phyloP scores from a whole-genome alignment of 2,888 invertebrate species.

The Macrosoma leucophasiata region DNA sequence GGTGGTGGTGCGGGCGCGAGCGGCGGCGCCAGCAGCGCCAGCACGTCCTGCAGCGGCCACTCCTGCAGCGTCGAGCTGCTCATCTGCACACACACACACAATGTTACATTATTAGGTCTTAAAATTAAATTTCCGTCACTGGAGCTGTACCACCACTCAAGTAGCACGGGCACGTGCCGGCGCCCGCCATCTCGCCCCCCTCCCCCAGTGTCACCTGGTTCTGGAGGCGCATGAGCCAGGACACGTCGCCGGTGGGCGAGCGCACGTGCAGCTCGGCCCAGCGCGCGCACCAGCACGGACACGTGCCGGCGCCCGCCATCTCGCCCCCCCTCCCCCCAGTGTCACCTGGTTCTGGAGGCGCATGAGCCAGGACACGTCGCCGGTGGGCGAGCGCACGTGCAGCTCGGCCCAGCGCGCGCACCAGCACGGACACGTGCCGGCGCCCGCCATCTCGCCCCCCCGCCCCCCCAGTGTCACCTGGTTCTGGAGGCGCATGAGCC shows the following conservation, averaged over 20 bases:
- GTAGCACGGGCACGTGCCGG: too few species aligned
- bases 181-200: too few species aligned
- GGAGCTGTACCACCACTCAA: not conserved
- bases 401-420: slow-evolving; percentile 95
- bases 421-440: slow-evolving; percentile 79
- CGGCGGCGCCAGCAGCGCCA: slow-evolving; percentile 81
- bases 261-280: too few species aligned
- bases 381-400: slow-evolving; percentile 90
- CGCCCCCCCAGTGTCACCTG: slow-evolving; percentile 40
- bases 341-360: slow-evolving; percentile 90
- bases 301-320: too few species aligned
- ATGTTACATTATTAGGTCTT: not conserved
- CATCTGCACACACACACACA: slow-evolving; percentile 35
- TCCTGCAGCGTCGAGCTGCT: slow-evolving; percentile 64
- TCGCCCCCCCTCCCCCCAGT: too few species aligned
- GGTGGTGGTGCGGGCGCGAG: slow-evolving; percentile 25
- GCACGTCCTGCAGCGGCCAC: slow-evolving; percentile 82
- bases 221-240: too few species aligned
- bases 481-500: too few species aligned
- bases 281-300: too few species aligned
- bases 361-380: slow-evolving; percentile 95
- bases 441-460: slow-evolving; percentile 45
- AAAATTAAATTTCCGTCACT: too few species aligned
- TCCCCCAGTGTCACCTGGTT: too few species aligned
- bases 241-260: too few species aligned